Conservation (phyloP, 1,140 invertebrate genomes). For the Leptinotarsa undecemlineata region DNA sequence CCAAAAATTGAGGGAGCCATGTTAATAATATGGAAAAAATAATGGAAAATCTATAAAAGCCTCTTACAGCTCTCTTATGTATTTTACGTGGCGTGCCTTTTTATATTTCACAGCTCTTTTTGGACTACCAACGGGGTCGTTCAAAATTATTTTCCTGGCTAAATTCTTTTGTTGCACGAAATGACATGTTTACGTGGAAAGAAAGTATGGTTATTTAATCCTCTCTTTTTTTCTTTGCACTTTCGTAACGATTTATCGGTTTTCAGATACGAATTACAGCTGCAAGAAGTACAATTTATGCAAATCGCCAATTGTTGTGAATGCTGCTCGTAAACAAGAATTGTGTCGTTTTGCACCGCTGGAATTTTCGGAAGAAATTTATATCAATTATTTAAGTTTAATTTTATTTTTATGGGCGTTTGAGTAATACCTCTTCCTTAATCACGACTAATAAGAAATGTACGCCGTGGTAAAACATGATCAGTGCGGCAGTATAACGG, state of each 20-base stretch:
- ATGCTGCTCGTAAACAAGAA: background rate
- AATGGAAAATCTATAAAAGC: background rate
- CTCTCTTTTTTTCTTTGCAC: background rate
- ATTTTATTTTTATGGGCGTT: background rate
- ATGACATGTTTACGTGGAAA: background rate
- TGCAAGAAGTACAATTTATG: background rate
- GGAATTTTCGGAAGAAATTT: constrained; percentile 1
- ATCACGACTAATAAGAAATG: background rate
- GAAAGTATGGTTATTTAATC: background rate
- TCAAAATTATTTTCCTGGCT: background rate
- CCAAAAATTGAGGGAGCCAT: no score
- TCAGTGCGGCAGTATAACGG: background rate
- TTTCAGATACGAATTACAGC: background rate
- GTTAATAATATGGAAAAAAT: no score
- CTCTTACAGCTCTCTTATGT: no score
- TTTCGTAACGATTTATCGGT: background rate
- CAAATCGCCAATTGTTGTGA: background rate
- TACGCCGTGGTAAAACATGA: background rate
- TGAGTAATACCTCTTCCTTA: constrained; percentile 3
- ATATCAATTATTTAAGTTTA: constrained; percentile 3
- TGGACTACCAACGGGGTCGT: background rate
- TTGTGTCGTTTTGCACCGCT: background rate
- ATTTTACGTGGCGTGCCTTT: background rate
- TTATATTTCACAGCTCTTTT: background rate
- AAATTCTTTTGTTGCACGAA: background rate